phyloP scores from a whole-genome alignment of 1,140 invertebrate genomes.

The Dysdera silvatica region DNA sequence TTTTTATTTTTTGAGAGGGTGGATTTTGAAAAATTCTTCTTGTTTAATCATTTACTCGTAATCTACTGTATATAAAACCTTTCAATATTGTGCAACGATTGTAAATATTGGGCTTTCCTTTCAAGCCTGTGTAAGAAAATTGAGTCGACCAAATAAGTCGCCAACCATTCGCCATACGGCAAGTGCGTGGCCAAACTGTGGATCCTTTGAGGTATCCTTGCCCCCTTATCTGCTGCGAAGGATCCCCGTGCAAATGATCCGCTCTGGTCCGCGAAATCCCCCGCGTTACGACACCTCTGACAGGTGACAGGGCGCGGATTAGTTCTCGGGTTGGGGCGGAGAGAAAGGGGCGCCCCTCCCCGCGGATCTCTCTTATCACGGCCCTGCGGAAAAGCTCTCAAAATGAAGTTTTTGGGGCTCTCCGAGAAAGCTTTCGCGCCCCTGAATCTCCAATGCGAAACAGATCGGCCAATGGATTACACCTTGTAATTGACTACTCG shows the following conservation, averaged over 20 bases:
- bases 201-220: too few relatives aligned
- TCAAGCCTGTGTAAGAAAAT: too few relatives aligned
- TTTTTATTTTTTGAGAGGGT: too few relatives aligned
- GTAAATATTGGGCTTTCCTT: too few relatives aligned
- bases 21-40: too few relatives aligned
- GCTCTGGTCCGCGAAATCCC: conserved; percentile 10
- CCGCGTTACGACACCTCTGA: conserved; percentile 27
- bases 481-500: conserved; percentile 16
- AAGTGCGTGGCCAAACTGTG: too few relatives aligned
- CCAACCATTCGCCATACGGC: too few relatives aligned
- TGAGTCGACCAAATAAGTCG: too few relatives aligned
- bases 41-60: too few relatives aligned
- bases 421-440: background rate
- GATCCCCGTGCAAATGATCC: conserved; percentile 6
- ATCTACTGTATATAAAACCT: too few relatives aligned
- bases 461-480: conserved; percentile 9
- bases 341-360: background rate
- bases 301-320: conserved; percentile 27
- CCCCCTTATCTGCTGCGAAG: conserved; percentile 2
- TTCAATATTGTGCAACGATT: too few relatives aligned
- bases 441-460: too few relatives aligned
- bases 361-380: conserved; percentile 12
- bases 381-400: conserved; percentile 13
- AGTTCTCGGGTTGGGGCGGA: conserved; percentile 1
- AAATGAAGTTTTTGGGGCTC: conserved; percentile 25